Percentiles rank a stretch among this genome's conserved stretches.
Conservation (phyloP, 2,888 invertebrate genomes). For the Caenorhabditis sp. region DNA sequence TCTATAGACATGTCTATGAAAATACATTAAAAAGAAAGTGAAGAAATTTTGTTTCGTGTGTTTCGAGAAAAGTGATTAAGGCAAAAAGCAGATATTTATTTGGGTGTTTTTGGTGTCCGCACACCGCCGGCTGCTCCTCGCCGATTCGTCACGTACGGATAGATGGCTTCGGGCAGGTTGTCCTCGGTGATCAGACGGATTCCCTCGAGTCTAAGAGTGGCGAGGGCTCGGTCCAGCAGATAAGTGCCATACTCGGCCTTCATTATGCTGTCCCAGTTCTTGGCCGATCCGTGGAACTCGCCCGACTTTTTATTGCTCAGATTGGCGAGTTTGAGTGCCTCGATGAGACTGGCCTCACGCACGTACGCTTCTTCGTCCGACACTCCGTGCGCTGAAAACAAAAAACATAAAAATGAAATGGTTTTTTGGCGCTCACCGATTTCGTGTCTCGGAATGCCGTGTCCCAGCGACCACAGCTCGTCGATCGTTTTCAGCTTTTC, state of each 20-base stretch:
- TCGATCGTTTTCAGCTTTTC: constrained; percentile 56
- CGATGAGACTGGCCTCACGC: constrained; percentile 94
- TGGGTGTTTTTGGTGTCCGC: constrained; percentile 54
- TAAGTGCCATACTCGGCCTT: constrained; percentile 68
- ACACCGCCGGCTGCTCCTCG: constrained; percentile 27
- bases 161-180: constrained; percentile 40
- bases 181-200: constrained; percentile 43
- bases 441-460: constrained; percentile 60
- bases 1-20: not conserved
- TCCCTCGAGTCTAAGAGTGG: constrained; percentile 50
- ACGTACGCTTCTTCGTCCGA: constrained; percentile 90
- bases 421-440: too few relatives aligned
- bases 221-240: constrained; percentile 21
- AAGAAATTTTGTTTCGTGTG: too few relatives aligned
- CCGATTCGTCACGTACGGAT: constrained; percentile 46
- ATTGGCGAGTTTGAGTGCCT: constrained; percentile 84
- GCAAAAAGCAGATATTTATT: constrained; percentile 16
- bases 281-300: constrained; percentile 66
- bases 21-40: too few relatives aligned
- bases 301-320: constrained; percentile 71
- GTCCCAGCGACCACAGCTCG: constrained; percentile 60
- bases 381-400: constrained; percentile 69
- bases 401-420: too few relatives aligned
- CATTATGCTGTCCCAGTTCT: constrained; percentile 61
- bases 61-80: not conserved